These are phyloP conservation scores for Drosophila ogumai DNA, from an alignment of 1,140 invertebrate species.

Conservation along the genomic window DNA sequence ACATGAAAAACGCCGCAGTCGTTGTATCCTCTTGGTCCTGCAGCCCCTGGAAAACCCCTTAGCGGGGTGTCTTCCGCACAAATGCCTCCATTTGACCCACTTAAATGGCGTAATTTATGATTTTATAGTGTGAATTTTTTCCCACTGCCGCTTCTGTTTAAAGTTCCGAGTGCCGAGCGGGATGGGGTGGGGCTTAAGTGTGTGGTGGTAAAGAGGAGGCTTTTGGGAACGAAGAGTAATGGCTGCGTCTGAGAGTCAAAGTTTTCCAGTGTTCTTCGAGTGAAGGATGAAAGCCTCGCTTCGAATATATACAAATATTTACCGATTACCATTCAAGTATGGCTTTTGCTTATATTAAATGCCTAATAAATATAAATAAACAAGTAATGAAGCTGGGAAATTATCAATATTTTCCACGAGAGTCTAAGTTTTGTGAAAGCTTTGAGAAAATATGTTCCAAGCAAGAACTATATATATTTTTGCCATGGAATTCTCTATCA, in stretches of 20 bases:
- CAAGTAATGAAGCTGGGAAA: too few species aligned
- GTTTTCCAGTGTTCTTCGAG: constrained; percentile 36
- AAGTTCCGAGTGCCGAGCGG: constrained; percentile 46
- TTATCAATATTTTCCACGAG: too few species aligned
- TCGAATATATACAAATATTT: not conserved
- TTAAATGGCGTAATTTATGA: constrained; percentile 83
- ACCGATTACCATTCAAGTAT: not conserved
- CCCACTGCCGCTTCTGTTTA: constrained; percentile 45
- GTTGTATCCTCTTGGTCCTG: constrained; percentile 23
- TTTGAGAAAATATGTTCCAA: constrained; percentile 8
- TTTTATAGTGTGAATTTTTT: constrained; percentile 78
- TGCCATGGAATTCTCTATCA: constrained; percentile 20
- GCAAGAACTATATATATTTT: constrained; percentile 2
- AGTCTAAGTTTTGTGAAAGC: too few species aligned
- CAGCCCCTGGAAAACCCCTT: constrained; percentile 58
- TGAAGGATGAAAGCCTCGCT: constrained; percentile 3
- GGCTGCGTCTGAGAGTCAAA: constrained; percentile 48
- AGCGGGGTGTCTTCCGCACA: constrained; percentile 80
- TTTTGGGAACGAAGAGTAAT: constrained; percentile 34
- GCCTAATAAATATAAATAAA: too few species aligned
- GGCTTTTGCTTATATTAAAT: not conserved
- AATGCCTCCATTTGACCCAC: constrained; percentile 84
- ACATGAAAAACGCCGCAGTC: constrained; percentile 77
- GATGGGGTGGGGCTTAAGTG: constrained; percentile 20
- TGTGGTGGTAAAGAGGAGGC: not conserved